Percentiles rank a stretch among this genome's conserved stretches.
These are phyloP conservation scores for Aviceda subcristata DNA, from an alignment of 2,113 vertebrate species.

Conservation along the genomic window DNA sequence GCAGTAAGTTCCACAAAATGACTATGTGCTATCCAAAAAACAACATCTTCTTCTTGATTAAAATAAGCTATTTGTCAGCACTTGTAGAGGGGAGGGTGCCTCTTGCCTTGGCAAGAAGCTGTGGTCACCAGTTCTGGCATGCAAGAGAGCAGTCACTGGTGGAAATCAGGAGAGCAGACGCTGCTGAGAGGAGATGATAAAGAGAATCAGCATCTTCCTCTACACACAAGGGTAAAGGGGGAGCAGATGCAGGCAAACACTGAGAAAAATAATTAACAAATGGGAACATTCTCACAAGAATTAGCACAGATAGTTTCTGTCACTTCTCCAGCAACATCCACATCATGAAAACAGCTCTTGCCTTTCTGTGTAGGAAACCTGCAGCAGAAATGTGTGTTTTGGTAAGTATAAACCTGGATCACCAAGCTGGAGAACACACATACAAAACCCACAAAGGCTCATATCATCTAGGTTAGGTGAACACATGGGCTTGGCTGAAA, in stretches of 20 bases:
- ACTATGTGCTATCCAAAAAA: not conserved
- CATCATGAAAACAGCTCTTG: not conserved
- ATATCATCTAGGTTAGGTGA: not conserved
- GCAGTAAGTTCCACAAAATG: not conserved
- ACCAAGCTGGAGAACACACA: not conserved
- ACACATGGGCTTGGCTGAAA: fast-evolving
- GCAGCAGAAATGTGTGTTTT: not conserved
- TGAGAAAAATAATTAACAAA: not conserved
- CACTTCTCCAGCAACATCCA: not conserved
- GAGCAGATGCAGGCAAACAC: not conserved
- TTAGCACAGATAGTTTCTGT: not conserved
- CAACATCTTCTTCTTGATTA: not conserved
- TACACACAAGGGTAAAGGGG: not conserved
- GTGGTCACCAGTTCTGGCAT: not conserved
- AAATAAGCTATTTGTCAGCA: not conserved
- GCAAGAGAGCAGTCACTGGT: fast-evolving
- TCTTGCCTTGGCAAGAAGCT: not conserved
- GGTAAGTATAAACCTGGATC: not conserved
- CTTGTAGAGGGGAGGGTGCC: too few species aligned
- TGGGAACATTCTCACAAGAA: not conserved
- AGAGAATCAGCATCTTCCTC: not conserved
- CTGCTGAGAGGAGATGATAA: not conserved
- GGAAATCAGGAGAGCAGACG: not conserved
- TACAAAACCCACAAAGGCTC: not conserved
- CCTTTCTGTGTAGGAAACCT: not conserved